Base-by-base conservation (phyloP, 2,888 invertebrate genomes). In the Apocheima hispidaria region DNA sequence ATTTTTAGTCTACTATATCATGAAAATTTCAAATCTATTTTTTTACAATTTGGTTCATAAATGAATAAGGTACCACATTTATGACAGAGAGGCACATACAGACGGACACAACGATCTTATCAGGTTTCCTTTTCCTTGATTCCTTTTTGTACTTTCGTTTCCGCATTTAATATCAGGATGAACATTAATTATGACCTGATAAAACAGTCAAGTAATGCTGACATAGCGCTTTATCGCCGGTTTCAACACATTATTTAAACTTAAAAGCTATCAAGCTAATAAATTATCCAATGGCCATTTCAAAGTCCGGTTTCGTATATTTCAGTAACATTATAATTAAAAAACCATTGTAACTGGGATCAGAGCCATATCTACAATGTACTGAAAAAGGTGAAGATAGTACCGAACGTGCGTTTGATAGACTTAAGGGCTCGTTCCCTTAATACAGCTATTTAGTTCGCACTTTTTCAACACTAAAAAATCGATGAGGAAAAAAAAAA, bases 241-340 rank as follows among this genome's bases (percentile, higher is more conserved):
- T 52, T 61, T 62, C 52, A 62, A 38, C 57, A 55, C 56, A 57
- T 43, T 57, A n/a, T n/a, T n/a, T n/a, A 41, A 55, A 55, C 50
- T 46, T 28, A 46, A 56, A 56, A 62, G 57, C 54, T 57, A 57
- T 56, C 41, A 35, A 21, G 49, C 40, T 43, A 53, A 62, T 62
- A 57, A 57, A 57, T 62, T 57, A 57, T 40, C 48, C 48, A 12
- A 48, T 28, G 30, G 18, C 28, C 41, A 41, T 48, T 53, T 57
- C 30, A 44, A 55, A 60, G 36, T 54, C 51, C 61, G 57, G 48
- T 23, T 23, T 40, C 38, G 43, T 38, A 14, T 14, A 57, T 46
- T 44, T 33, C 28, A 46, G 38, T 38, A 35, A 23, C 41, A n/a
- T 44, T 21, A 44, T 18, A 46, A 36, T 60, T 33, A 4, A 48